phyloP scores from a whole-genome alignment of 2,888 invertebrate genomes.

The Tupiocoris notatus region DNA sequence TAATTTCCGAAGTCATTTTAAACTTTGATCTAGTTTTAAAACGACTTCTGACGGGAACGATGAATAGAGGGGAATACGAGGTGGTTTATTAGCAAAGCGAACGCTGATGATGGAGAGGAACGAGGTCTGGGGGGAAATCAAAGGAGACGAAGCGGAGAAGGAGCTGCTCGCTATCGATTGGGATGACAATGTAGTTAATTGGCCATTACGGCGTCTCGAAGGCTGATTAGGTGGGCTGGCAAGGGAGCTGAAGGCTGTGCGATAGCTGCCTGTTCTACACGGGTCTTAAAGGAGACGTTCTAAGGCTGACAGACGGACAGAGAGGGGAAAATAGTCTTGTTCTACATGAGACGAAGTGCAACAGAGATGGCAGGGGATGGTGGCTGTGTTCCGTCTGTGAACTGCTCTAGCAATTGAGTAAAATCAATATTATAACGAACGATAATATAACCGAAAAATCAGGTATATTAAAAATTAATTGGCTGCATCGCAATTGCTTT shows the following conservation, averaged over 20 bases:
- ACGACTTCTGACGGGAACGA: not conserved
- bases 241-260: not conserved
- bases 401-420: too few species aligned
- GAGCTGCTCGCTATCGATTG: slow-evolving; percentile 36
- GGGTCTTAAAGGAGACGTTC: not conserved
- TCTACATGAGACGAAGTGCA: not conserved
- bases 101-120: not conserved
- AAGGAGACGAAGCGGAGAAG: slow-evolving; percentile 18
- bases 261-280: not conserved
- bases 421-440: too few species aligned
- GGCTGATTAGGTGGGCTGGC: slow-evolving; percentile 34
- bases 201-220: slow-evolving; percentile 41
- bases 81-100: slow-evolving; percentile 24
- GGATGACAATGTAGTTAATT: slow-evolving; percentile 42
- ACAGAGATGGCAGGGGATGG: not conserved
- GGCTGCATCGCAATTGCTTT: too few species aligned
- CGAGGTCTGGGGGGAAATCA: slow-evolving; percentile 21
- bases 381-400: too few species aligned
- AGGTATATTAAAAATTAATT: too few species aligned
- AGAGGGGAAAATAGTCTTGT: not conserved
- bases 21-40: not conserved
- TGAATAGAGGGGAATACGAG: not conserved
- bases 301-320: not conserved
- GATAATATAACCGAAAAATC: too few species aligned
- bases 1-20: too few species aligned